A percentile compares a stretch with the other conserved stretches of the same genome.
phyloP scores from a whole-genome alignment of 2,888 invertebrate genomes.

The Chamaedrilus cognettii region DNA sequence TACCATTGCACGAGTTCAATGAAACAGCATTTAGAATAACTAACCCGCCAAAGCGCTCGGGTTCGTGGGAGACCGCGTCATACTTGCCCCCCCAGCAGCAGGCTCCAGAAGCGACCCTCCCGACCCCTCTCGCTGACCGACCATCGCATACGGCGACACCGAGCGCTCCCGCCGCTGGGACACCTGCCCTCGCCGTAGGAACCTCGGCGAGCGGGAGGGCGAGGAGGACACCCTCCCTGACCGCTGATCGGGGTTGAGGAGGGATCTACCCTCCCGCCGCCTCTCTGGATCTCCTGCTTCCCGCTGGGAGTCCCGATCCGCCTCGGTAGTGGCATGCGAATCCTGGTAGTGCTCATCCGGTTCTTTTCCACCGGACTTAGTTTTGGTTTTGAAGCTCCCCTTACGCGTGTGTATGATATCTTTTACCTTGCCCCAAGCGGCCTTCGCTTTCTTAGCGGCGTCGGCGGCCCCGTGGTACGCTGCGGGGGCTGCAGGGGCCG shows the following conservation, averaged over 20 bases:
- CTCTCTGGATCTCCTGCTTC: neutral
- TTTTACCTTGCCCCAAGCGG: slow-evolving; percentile 78
- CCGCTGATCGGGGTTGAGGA: neutral
- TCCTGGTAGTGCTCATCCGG: no score
- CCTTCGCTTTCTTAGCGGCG: slow-evolving; percentile 17
- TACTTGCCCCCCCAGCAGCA: no score
- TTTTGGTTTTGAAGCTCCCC: slow-evolving; percentile 45
- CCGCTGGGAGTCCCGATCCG: neutral
- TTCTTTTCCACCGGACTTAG: neutral
- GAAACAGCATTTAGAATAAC: no score
- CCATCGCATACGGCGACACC: neutral
- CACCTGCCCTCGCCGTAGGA: neutral
- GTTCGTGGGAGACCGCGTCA: no score
- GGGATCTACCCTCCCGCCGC: no score
- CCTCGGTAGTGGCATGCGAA: neutral
- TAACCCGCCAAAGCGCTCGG: no score
- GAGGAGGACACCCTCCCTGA: neutral
- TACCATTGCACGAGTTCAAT: no score
- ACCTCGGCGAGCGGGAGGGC: neutral
- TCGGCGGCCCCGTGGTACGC: neutral
- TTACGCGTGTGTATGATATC: slow-evolving; percentile 73
- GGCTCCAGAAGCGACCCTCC: no score
- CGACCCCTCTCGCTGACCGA: no score
- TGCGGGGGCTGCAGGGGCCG: neutral
- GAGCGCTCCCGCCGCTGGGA: neutral